Evolutionary conservation across 2,797 vertebrate species (phyloP).

Genomic region (Paramormyrops hopkinsi): DNA sequence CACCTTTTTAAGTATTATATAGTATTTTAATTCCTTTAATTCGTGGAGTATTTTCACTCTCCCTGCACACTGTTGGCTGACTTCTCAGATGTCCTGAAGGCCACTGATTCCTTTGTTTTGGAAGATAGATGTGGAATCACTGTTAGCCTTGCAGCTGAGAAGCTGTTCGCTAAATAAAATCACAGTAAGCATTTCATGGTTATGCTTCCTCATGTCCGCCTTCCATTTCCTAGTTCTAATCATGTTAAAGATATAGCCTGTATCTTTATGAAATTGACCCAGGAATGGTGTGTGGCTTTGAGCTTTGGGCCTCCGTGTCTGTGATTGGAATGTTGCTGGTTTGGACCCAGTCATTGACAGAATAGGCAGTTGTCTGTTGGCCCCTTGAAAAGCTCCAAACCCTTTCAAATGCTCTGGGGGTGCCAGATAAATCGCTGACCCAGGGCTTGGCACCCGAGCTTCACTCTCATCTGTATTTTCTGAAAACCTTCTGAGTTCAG

Average conservation of each 20-base stretch:
- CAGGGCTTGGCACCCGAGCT: neutral
- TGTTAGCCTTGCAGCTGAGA: neutral
- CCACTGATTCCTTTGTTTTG: neutral
- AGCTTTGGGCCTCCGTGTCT: neutral
- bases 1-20: neutral
- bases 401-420: neutral
- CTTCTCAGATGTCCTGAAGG: neutral
- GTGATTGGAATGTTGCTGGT: neutral
- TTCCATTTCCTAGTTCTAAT: neutral
- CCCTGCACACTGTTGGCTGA: neutral
- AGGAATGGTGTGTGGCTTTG: neutral
- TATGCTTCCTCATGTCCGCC: neutral
- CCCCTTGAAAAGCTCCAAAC: neutral
- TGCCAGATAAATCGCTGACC: neutral
- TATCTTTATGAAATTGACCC: neutral
- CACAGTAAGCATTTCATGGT: neutral
- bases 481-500: neutral
- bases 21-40: slow-evolving; percentile 2
- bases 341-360: neutral
- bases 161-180: neutral
- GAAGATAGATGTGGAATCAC: neutral
- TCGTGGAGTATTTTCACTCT: neutral
- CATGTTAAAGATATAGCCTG: neutral
- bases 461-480: neutral
- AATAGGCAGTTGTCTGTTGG: neutral